These are phyloP conservation scores for Acanthis flammea DNA, from an alignment of 2,797 vertebrate species.

Conservation along the genomic window DNA sequence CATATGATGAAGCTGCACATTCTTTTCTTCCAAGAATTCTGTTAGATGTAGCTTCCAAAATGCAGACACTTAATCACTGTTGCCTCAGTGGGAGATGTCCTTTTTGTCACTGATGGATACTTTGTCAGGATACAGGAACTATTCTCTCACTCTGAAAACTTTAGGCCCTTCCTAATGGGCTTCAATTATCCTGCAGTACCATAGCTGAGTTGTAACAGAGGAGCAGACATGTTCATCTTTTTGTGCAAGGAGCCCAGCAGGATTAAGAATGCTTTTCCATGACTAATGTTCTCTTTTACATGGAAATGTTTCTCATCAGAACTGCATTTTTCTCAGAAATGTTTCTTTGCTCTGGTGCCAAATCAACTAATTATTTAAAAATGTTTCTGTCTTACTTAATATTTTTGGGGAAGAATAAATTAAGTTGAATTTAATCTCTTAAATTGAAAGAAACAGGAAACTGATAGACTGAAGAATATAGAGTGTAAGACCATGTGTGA, in stretches of 20 bases:
- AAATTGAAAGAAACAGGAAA: neutral
- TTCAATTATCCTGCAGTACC: slow-evolving; percentile 42
- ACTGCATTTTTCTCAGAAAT: slow-evolving; percentile 1
- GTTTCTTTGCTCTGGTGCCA: slow-evolving; percentile 54
- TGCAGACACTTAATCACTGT: neutral
- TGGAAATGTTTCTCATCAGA: slow-evolving; percentile 26
- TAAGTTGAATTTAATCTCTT: neutral
- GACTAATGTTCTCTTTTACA: slow-evolving; percentile 18
- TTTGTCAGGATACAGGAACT: slow-evolving; percentile 13
- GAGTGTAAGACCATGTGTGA: neutral
- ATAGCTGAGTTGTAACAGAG: slow-evolving; percentile 41
- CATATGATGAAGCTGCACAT: neutral
- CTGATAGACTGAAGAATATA: neutral
- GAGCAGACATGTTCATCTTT: slow-evolving; percentile 26
- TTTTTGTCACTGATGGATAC: slow-evolving; percentile 1
- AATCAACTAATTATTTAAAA: slow-evolving; percentile 30
- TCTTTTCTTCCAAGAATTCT: neutral
- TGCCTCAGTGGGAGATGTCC: slow-evolving; percentile 11
- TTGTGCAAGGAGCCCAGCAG: slow-evolving; percentile 19
- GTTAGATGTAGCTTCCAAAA: slow-evolving; percentile 4
- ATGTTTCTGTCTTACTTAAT: neutral
- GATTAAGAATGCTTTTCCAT: slow-evolving; percentile 48
- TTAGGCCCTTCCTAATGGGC: slow-evolving; percentile 13
- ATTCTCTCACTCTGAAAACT: slow-evolving; percentile 38
- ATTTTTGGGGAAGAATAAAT: neutral